Percentiles rank a stretch among this genome's conserved stretches.
These are phyloP conservation scores for Himalopsyche kuldschensis DNA, from an alignment of 2,888 invertebrate genomes.

Conservation along the genomic window DNA sequence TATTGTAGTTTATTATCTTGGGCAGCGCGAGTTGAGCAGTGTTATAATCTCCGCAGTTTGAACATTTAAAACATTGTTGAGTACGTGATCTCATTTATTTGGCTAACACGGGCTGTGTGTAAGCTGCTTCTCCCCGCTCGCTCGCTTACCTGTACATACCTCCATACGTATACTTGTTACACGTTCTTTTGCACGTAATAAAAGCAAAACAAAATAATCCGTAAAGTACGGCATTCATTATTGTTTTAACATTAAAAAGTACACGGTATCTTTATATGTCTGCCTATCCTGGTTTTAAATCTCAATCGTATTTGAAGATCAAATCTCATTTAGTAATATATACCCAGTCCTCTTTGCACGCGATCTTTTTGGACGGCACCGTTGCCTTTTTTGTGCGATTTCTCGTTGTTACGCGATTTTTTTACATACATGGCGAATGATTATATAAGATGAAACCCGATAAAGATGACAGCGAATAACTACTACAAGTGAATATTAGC, in stretches of 20 bases:
- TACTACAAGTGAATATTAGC: too few species aligned
- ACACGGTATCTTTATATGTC: too few species aligned
- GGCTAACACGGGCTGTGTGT: slow-evolving; percentile 7
- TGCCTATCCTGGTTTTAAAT: too few species aligned
- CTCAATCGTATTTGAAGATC: too few species aligned
- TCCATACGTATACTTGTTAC: background rate
- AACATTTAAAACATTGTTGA: slow-evolving; percentile 35
- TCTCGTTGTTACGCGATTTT: too few species aligned
- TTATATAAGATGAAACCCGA: too few species aligned
- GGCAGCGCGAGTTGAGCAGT: slow-evolving; percentile 1
- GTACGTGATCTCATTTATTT: slow-evolving; percentile 37
- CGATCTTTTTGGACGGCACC: too few species aligned
- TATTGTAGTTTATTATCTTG: background rate
- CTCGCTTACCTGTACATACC: background rate
- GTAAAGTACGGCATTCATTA: background rate
- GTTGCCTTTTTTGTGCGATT: too few species aligned
- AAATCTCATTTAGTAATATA: too few species aligned
- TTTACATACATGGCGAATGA: too few species aligned
- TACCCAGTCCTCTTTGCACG: too few species aligned
- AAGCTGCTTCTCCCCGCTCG: background rate
- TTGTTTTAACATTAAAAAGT: background rate
- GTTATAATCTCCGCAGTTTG: slow-evolving; percentile 34
- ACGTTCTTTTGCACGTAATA: background rate
- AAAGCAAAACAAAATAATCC: background rate
- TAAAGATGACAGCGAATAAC: too few species aligned